These are phyloP conservation scores for Drosophila picticornis DNA, from an alignment of 2,888 invertebrate genomes.

Conservation along the genomic window DNA sequence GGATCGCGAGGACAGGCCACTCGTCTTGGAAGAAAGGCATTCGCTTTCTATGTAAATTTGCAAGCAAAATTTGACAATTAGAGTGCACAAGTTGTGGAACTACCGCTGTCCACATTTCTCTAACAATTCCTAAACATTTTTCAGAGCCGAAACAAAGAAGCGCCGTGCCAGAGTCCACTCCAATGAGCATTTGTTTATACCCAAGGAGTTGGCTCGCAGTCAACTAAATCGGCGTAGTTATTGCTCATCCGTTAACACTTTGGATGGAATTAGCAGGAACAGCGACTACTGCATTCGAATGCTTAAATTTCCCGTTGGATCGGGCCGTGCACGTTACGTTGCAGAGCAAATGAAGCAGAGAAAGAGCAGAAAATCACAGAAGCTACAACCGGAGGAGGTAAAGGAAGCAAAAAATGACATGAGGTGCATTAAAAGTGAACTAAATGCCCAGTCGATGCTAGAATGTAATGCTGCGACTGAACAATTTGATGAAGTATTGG, in stretches of 20 bases:
- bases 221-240: constrained; percentile 42
- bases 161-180: constrained; percentile 67
- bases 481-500: background rate
- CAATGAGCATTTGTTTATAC: constrained; percentile 65
- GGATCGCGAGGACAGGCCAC: constrained; percentile 55
- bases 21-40: constrained; percentile 71
- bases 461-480: background rate
- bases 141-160: constrained; percentile 73
- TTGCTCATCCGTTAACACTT: background rate
- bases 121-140: background rate
- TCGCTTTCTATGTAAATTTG: constrained; percentile 72
- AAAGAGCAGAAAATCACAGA: constrained; percentile 1
- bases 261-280: constrained; percentile 28
- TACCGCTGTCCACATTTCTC: background rate
- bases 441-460: background rate
- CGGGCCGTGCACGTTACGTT: constrained; percentile 66
- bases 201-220: constrained; percentile 63
- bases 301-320: constrained; percentile 67
- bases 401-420: background rate
- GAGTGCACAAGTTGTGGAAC: background rate
- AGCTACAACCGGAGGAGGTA: background rate
- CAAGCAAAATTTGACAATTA: constrained; percentile 1
- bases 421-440: constrained; percentile 34
- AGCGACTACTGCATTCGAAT: constrained; percentile 49
- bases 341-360: constrained; percentile 42